Evolutionary conservation across 2,797 vertebrate genomes (phyloP).

Genomic region (Orestias chungarensis): DNA sequence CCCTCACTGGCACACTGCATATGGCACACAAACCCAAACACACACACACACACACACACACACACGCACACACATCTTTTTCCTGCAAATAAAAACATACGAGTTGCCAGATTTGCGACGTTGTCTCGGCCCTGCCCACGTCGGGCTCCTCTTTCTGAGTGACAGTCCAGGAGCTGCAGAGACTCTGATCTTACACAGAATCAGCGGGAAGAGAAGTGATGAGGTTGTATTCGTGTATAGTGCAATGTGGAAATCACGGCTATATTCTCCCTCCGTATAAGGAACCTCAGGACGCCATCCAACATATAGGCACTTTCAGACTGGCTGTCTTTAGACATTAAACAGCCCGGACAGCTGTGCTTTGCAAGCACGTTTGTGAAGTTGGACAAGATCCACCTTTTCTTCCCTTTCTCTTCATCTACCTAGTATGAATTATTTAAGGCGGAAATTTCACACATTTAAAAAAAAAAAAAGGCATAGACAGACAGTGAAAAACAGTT

Average conservation of each 20-base stretch:
- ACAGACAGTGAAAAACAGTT: not conserved
- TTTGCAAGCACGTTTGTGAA: conserved; percentile 3
- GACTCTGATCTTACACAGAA: conserved; percentile 64
- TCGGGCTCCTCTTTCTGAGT: conserved; percentile 65
- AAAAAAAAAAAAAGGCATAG: not conserved
- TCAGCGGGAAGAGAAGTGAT: conserved; percentile 56
- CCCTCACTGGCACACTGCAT: conserved; percentile 68
- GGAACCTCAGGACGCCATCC: conserved; percentile 11
- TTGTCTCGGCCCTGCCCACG: conserved; percentile 69
- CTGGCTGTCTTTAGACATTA: conserved; percentile 28
- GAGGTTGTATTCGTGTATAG: conserved; percentile 40
- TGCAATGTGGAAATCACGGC: conserved; percentile 48
- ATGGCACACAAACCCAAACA: conserved; percentile 68
- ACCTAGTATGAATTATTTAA: not conserved
- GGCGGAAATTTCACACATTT: not conserved
- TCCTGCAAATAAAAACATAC: conserved; percentile 77
- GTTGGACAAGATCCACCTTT: not conserved
- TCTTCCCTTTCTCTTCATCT: not conserved
- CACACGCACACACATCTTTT: conserved; percentile 32
- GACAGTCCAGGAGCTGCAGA: conserved; percentile 60
- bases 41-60: conserved; percentile 22
- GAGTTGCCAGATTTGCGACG: conserved; percentile 70
- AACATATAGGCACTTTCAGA: conserved; percentile 5
- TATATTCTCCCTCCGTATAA: conserved; percentile 23
- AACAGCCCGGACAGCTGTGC: not conserved